phyloP scores from a whole-genome alignment of 2,797 vertebrate genomes.

The Helarctos malayanus region DNA sequence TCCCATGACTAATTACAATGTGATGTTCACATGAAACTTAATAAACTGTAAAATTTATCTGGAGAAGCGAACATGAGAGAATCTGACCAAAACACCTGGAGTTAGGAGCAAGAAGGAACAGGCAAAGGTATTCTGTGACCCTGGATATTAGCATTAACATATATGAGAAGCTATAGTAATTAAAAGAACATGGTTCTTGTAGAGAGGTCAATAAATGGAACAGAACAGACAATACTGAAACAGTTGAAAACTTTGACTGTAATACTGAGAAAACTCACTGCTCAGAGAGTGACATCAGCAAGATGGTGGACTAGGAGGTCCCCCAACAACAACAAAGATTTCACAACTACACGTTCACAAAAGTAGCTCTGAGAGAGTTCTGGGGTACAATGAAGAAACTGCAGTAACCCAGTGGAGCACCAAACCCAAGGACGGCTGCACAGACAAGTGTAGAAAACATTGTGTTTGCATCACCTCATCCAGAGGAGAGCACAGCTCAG shows the following conservation, averaged over 20 bases:
- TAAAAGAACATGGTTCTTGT: neutral
- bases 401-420: neutral
- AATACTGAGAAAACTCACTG: neutral
- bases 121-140: neutral
- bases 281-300: neutral
- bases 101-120: neutral
- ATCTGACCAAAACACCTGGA: neutral
- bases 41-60: neutral
- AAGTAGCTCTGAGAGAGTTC: neutral
- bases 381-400: neutral
- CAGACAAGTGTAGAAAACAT: neutral
- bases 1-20: neutral
- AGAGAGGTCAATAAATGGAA: neutral
- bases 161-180: neutral
- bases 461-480: neutral
- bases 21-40: conserved; percentile 32
- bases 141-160: neutral
- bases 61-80: neutral
- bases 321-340: neutral
- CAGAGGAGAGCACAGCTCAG: neutral
- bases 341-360: neutral
- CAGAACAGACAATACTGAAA: neutral
- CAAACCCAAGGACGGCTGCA: no score
- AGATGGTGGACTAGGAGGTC: neutral
- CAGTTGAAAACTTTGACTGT: neutral